Base-by-base conservation (phyloP, 2,113 vertebrate species). In the Calyptomena viridis region DNA sequence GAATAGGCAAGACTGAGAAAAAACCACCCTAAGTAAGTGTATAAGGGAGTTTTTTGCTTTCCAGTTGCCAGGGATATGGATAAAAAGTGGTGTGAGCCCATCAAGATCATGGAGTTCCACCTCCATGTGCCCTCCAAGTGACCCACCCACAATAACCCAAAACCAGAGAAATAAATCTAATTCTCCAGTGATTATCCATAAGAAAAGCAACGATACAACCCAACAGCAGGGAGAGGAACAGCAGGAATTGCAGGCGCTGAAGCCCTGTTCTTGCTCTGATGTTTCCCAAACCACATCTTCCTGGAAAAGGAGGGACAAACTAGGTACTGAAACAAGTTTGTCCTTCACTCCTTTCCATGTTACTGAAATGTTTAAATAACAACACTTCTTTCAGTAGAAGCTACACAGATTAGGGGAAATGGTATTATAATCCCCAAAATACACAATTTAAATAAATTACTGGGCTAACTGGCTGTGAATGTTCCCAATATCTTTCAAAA, bases 51-150 rank as follows among this genome's bases (percentile, higher is more conserved):
- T 24, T 62, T 11, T 37, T 28, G 27, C 49, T 68, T 78, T 42
- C 59, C 16, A 40, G 59, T 22, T 2, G 2, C 40, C 35, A 44
- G 60, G 27, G 74, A 39, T 12, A 52, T 0, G 31, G 72, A 44
- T 31, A 47, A 33, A 19, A 56, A 62, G n/a, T 19, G 28, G 2
- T 28, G 37, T 19, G 44, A 73, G 44, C 40, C 49, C 14, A 5
- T 33, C 39, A n/a, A 20, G 49, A 40, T 42, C 16, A 12, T 2
- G 9, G 40, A 77, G 72, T 0, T 1, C 50, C 1, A 0, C 42
- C 58, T 49, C 40, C 2, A 2, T 1, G 1, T 27, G 37, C 55
- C 67, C 73, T 79, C 67, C 44, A 30, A 30, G 28, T 18, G 56
- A 88, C 35, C 55, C 37, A 22, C 25, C 39, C 25, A 19, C 27